Evolutionary conservation across 2,113 vertebrate genomes (phyloP), one percentile per base, ranked within the genome.

Genomic region (Limanda limanda): DNA sequence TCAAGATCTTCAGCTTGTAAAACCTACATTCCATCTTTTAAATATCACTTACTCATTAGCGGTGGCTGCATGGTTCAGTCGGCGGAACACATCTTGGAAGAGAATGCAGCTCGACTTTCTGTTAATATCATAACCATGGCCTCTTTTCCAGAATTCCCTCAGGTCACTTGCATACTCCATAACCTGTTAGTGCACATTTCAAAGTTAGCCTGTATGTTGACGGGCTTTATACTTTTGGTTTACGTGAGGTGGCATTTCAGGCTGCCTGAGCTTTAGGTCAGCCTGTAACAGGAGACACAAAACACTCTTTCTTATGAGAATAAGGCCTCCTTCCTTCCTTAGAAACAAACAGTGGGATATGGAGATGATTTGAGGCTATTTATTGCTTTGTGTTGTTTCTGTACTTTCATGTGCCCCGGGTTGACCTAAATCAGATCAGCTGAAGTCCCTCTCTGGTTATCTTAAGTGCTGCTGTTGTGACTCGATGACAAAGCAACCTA

Each of bases 141-240:
- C 95, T 86, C 97, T 94, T 92, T 99, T 98, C 97, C 97, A 99
- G 83, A 95, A 99, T 0, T 98, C 97, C 69, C 98, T 98, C 79
- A 98, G 89, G 85, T 99, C 97, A 2, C 94, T 96, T 68, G 96
- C 89, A 69, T 98, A 99, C 69, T 99, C 97, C 89, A 99, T 88
- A 11, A 97, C 95, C 98, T 99, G 70, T 85, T 57, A 31, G 66
- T 47, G 64, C 40, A 87, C 0, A 17, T 10, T 4, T 47, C 4
- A 56, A n/a, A 18, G 2, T 0, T n/a, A 20, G 13, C 14, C 4
- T 20, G 10, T 7, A 12, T 15, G 20, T 17, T 2, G 9, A 4
- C 37, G 23, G 9, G 45, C 6, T 37, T 57, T 11, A 23, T 23
- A 21, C 20, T 54, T n/a, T 54, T 51, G 52, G 2, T 21, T 54